Base-by-base conservation (phyloP, 2,888 invertebrate genomes). In the Harpagoxenus sublaevis region DNA sequence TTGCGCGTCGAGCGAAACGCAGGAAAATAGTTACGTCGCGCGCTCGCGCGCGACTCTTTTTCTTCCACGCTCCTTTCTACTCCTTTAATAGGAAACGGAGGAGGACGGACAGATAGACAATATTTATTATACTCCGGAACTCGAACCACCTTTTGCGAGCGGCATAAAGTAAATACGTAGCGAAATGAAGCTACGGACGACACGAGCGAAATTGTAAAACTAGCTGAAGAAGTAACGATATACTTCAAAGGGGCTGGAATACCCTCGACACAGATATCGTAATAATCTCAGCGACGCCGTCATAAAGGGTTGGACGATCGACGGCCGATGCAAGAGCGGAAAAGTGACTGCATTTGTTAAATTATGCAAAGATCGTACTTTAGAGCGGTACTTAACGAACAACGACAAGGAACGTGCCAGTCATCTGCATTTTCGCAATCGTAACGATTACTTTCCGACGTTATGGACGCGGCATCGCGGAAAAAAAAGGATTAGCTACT, bases 1-100 rank as follows among this genome's bases (percentile, higher is more conserved):
- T 90, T 90, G 90, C 90, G 86, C 88, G 90, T 75, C 83, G 87
- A 68, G 66, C 83, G 81, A 87, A 88, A 90, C 87, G 87, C 89
- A 90, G 90, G 35, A 88, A 88, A 90, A 90, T 89, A 89, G 86
- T 89, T 86, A 65, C 84, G 85, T 85, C 63, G 48, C 60, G 63
- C 71, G 39, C 45, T 23, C 23, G 45, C 71, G 60, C 73, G 68
- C 65, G 84, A 82, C 85, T 86, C 89, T 90, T 89, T 89, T 85
- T 86, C 90, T 78, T 85, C 62, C 74, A 31, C 42, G 62, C 15
- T 5, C 74, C 70, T 88, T 83, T 89, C 68, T 85, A 75, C 77
- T 82, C 75, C 60, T 88, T 74, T 73, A 42, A 70, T 42, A 31
- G 71, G 78, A 66, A 66, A 78, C 65, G 57, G 45, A 65, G 77